These are phyloP conservation scores for Cydia amplana DNA, from an alignment of 1,140 invertebrate genomes.

Conservation along the genomic window DNA sequence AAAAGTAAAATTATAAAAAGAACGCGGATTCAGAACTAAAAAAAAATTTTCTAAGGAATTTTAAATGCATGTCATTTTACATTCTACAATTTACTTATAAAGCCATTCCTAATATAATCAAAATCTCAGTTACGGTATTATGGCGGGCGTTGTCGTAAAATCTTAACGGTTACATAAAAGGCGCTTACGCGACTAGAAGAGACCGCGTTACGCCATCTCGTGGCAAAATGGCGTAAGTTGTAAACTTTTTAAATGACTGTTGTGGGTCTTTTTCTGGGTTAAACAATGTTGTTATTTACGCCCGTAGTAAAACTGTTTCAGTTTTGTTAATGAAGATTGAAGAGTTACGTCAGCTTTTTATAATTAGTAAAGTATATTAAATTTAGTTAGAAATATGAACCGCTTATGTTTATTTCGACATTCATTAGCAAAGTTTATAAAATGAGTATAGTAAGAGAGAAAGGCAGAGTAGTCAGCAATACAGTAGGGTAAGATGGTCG, in stretches of 20 bases:
- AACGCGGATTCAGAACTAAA: background rate
- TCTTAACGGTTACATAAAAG: constrained; percentile 61
- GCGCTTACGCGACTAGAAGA: constrained; percentile 63
- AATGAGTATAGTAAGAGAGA: too few species aligned
- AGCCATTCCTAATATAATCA: background rate
- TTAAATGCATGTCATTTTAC: background rate
- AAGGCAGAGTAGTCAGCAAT: too few species aligned
- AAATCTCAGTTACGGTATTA: constrained; percentile 23
- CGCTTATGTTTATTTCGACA: background rate
- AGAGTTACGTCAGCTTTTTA: background rate
- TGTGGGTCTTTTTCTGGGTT: background rate
- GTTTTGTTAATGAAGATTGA: constrained; percentile 8
- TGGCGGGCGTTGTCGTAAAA: constrained; percentile 49
- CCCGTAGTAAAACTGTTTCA: background rate
- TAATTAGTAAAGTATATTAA: background rate
- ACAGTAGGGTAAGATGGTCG: too few species aligned
- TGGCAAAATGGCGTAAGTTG: background rate
- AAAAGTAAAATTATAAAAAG: too few species aligned
- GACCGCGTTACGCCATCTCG: constrained; percentile 52
- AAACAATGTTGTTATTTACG: background rate
- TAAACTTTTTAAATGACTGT: background rate
- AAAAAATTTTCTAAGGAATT: background rate
- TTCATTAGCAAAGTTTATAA: too few species aligned
- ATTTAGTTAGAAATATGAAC: background rate
- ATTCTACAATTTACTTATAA: background rate